A percentile compares a stretch with the other conserved stretches of the same genome.
These are phyloP conservation scores for Eledone cirrhosa DNA, from an alignment of 2,888 invertebrate species.

Conservation along the genomic window DNA sequence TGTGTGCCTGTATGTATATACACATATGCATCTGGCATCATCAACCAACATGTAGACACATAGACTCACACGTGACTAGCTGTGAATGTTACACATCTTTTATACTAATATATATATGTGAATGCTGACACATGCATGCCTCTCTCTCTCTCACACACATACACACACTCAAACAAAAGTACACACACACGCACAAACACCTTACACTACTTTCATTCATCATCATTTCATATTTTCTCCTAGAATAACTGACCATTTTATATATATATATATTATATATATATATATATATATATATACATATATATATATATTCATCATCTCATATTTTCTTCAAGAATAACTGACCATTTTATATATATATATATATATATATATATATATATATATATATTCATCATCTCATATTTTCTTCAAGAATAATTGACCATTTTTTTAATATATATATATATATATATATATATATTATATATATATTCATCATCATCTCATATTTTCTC, in stretches of 20 bases:
- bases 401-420: no score
- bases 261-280: not conserved
- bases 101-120: not conserved
- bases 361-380: not conserved
- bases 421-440: no score
- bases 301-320: slow-evolving; percentile 3
- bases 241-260: no score
- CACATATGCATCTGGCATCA: not conserved
- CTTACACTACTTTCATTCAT: not conserved
- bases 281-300: not conserved
- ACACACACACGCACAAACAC: not conserved
- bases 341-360: not conserved
- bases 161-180: no score
- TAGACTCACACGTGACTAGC: not conserved
- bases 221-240: not conserved
- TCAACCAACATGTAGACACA: not conserved
- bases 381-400: not conserved
- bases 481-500: no score
- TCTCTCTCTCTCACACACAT: not conserved
- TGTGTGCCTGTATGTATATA: not conserved
- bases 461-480: no score
- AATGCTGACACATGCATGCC: not conserved
- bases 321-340: not conserved
- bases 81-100: not conserved
- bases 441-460: no score